phyloP scores from a whole-genome alignment of 2,797 vertebrate species.

The Gila robusta region DNA sequence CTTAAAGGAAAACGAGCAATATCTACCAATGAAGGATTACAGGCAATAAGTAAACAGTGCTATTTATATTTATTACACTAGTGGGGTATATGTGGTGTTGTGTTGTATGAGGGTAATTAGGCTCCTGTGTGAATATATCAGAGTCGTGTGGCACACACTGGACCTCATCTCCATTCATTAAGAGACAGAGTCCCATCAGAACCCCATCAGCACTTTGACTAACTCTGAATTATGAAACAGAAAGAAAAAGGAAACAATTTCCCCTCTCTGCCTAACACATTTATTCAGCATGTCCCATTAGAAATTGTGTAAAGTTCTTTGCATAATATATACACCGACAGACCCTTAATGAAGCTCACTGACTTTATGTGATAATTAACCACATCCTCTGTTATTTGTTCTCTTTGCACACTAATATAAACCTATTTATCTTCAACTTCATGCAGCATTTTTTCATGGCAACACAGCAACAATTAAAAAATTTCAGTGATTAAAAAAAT shows the following conservation, averaged over 20 bases:
- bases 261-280: background rate
- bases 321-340: constrained; percentile 61
- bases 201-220: constrained; percentile 25
- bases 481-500: background rate
- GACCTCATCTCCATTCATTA: constrained; percentile 36
- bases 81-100: constrained; percentile 23
- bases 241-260: constrained; percentile 26
- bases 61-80: constrained; percentile 34
- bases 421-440: constrained; percentile 7
- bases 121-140: constrained; percentile 32
- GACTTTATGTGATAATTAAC: constrained; percentile 70
- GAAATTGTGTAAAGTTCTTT: constrained; percentile 51
- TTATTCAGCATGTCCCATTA: constrained; percentile 27
- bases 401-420: constrained; percentile 36
- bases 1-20: background rate
- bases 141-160: background rate
- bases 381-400: constrained; percentile 59
- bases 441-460: background rate
- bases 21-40: background rate
- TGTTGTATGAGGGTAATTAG: constrained; percentile 30
- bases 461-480: background rate
- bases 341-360: constrained; percentile 61
- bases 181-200: constrained; percentile 33
- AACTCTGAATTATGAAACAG: constrained; percentile 29
- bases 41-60: constrained; percentile 7